Base-by-base conservation (phyloP, 2,797 vertebrate species). In the Spondyliosoma cantharus region DNA sequence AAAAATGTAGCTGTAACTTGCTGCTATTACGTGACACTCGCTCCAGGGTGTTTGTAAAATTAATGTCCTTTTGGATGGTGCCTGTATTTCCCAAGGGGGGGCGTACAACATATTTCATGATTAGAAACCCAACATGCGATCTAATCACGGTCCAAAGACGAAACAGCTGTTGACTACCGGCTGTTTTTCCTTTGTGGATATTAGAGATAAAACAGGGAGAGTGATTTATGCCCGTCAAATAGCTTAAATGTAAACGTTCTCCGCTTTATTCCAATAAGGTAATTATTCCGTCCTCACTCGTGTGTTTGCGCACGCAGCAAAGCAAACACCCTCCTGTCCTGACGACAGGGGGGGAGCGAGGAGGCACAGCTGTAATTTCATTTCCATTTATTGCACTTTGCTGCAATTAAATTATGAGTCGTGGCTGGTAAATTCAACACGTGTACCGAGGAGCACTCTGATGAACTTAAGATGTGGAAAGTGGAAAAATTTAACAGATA, bases 1-100 rank as follows among this genome's bases (percentile, higher is more conserved):
- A 53, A 70, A 77, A 59, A 71, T 49, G 37, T 53, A 80, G 72
- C 52, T 67, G 85, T 3, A 63, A 48, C 50, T 46, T 29, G 29
- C n/a, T 61, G 53, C 67, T 25, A 19, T 64, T 75, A 81, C 37
- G 46, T 56, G 68, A 64, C 50, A 46, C 53, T 48, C 43, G 62
- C 86, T 68, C 11, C 17, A 43, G 80, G 85, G 66, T 73, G 12
- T 59, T 77, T 80, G 19, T 22, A 54, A 12, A 71, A 32, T 15
- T 25, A 76, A 67, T n/a, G 53, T 74, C 43, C 58, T 62, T 45
- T 27, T 71, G 13, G 69, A 84, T 52, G 43, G 9, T 13, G 22
- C 67, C 52, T 67, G 59, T 19, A 50, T 74, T 81, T 74, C 74
- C 65, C 74, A 56, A 0, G 43, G 17, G 65, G 17, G 65, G 27